phyloP scores from a whole-genome alignment of 2,888 invertebrate genomes.

The Caradrina kadenii region DNA sequence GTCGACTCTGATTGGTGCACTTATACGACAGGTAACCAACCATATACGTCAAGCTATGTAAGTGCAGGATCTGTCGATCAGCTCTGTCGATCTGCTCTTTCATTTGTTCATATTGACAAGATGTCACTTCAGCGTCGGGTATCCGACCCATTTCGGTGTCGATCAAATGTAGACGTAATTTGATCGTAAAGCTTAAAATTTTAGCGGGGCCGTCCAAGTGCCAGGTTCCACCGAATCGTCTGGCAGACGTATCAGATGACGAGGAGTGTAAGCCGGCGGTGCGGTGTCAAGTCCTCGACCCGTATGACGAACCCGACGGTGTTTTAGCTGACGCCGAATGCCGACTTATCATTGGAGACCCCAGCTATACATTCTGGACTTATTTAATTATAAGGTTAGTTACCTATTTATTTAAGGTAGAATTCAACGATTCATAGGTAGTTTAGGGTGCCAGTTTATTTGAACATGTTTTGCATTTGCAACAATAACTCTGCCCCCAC shows the following conservation, averaged over 20 bases:
- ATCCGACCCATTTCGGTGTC: no score
- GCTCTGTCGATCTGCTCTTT: background rate
- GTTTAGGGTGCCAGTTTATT: background rate
- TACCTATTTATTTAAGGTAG: background rate
- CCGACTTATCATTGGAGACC: conserved; percentile 91
- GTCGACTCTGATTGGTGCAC: conserved; percentile 91
- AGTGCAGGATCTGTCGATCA: no score
- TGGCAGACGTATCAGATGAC: conserved; percentile 78
- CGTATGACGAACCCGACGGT: conserved; percentile 92
- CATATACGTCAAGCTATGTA: background rate
- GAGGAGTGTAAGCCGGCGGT: conserved; percentile 92
- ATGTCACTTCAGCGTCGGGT: background rate
- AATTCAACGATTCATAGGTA: background rate
- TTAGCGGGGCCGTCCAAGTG: conserved; percentile 88
- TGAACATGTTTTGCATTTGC: no score
- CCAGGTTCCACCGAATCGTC: conserved; percentile 90
- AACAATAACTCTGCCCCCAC: no score
- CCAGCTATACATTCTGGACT: conserved; percentile 92
- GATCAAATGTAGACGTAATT: no score
- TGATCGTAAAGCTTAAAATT: conserved; percentile 16
- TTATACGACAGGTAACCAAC: conserved; percentile 85
- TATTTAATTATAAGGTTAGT: conserved; percentile 92
- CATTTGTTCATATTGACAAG: background rate
- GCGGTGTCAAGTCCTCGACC: conserved; percentile 93
- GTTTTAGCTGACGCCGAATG: conserved; percentile 93